Evolutionary conservation across 2,797 vertebrate species (phyloP), one percentile per base, ranked within the genome.

Genomic region (Hylomyscus alleni): DNA sequence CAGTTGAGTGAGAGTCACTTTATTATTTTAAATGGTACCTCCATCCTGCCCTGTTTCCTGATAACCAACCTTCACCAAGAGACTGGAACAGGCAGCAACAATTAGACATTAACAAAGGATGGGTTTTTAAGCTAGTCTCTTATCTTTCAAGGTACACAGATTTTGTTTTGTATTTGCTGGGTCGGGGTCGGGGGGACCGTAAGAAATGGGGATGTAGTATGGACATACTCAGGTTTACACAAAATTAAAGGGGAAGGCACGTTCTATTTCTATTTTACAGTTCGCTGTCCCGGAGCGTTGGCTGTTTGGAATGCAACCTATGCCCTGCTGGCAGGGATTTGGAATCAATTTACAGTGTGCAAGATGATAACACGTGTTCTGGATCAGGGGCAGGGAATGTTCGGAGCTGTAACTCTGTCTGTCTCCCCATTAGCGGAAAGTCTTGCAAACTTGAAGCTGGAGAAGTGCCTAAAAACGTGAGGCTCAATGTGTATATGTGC

Each of bases 381-480:
- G 96, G 94, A 67, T 91, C 90, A 26, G 92, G 0, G 34, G 93
- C 91, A 96, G 95, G 93, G 95, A 96, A 81, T 5, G 96, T 72
- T 75, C 31, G 29, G 95, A 92, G 96, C 88, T 94, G 93, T 91
- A 96, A 97, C 93, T 97, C 90, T 95, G 94, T 86, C 96, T 90
- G 96, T 93, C 95, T 98, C 88, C 81, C 95, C 86, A 90, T 97
- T 89, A 87, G 76, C 88, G 69, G 83, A 87, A 96, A 96, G 91
- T 52, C 83, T 90, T 94, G 91, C 87, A 76, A 4, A 31, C 34
- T 96, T 5, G 5, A 47, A 93, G 92, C 96, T 97, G 12, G 19
- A 94, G 73, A 89, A 56, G 50, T 40, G 95, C 89, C 95, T 95
- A 88, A 93, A 93, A 81, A 84, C 54, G 94, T 54, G 34, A 91